Base-by-base conservation (phyloP, 2,888 invertebrate genomes). In the Drosophila dives region DNA sequence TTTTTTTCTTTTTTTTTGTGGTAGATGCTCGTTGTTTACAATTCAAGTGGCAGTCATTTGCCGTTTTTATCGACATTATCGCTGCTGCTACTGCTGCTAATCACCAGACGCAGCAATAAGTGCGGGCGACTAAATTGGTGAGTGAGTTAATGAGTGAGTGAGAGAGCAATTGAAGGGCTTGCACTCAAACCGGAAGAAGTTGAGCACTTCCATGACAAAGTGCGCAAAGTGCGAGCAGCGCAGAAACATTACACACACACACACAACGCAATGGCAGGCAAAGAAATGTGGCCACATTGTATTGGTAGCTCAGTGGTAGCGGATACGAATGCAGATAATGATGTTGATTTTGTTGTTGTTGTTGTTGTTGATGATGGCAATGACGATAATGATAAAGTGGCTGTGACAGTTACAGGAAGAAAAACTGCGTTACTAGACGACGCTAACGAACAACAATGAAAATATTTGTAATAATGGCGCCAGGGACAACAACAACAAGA, bases 1-100 rank as follows among this genome's bases (percentile, higher is more conserved):
- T 67, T 64, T 62, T 53, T 66, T 64, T 80, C 7, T 12, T 17
- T 4, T 33, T 12, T 32, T 29, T 15, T 12, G 7, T 17, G 3
- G 23, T 23, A 77, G 81, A 75, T 83, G 89, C 78, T 86, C 86
- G 77, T 89, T 90, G 77, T 89, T 90, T 81, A 80, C 86, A 88
- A 85, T 80, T 86, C 77, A 79, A 86, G 86, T 89, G 83, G 72
- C 84, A 80, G 86, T 84, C 83, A 81, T 80, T 84, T 80, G 38
- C 36, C 8, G 26, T 29, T 38, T 49, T 49, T 17, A 26, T 26
- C 58, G 62, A 68, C 54, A 62, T 77, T 74, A 77, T 77, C 70
- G 77, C 51, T 68, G 76, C 63, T 50, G 64, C 80, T 65, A 67
- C 82, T 72, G 55, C 65, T 75, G 76, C 78, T 80, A 83, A 83